A percentile compares a stretch with the other conserved stretches of the same genome.
These are phyloP conservation scores for Pseudomyrmex pallidus DNA, from an alignment of 1,140 invertebrate genomes.

Conservation along the genomic window DNA sequence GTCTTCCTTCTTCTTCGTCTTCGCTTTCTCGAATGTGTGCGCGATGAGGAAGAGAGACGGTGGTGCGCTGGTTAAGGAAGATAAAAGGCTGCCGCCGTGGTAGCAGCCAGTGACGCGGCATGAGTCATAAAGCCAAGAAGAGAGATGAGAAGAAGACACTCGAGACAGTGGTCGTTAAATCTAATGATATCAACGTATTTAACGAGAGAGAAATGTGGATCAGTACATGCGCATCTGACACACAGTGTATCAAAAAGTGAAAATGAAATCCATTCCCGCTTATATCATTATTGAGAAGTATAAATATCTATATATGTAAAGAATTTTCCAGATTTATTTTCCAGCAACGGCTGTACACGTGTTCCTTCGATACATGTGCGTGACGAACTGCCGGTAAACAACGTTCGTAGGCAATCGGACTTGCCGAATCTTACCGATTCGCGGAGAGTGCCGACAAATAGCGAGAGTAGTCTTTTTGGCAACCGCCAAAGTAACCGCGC, in stretches of 20 bases:
- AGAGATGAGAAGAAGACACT: constrained; percentile 17
- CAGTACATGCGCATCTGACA: constrained; percentile 67
- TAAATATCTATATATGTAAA: not conserved
- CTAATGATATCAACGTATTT: constrained; percentile 82
- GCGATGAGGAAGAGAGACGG: constrained; percentile 62
- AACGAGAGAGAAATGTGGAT: constrained; percentile 73
- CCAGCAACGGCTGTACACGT: no score
- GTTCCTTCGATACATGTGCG: no score
- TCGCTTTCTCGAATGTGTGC: constrained; percentile 43
- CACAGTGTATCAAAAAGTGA: no score
- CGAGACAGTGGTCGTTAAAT: constrained; percentile 79
- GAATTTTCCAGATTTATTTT: no score
- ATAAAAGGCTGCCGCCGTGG: constrained; percentile 81
- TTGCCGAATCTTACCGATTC: no score
- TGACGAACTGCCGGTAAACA: no score
- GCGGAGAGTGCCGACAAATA: no score
- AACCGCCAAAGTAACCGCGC: no score
- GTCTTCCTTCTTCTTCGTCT: constrained; percentile 43
- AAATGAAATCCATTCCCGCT: no score
- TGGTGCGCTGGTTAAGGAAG: constrained; percentile 79
- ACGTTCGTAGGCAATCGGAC: no score
- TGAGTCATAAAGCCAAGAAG: constrained; percentile 61
- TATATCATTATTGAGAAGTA: no score
- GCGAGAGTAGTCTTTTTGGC: no score
- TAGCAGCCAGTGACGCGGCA: constrained; percentile 80